phyloP scores from a whole-genome alignment of 1,140 invertebrate species.

The Hyles euphorbiae region DNA sequence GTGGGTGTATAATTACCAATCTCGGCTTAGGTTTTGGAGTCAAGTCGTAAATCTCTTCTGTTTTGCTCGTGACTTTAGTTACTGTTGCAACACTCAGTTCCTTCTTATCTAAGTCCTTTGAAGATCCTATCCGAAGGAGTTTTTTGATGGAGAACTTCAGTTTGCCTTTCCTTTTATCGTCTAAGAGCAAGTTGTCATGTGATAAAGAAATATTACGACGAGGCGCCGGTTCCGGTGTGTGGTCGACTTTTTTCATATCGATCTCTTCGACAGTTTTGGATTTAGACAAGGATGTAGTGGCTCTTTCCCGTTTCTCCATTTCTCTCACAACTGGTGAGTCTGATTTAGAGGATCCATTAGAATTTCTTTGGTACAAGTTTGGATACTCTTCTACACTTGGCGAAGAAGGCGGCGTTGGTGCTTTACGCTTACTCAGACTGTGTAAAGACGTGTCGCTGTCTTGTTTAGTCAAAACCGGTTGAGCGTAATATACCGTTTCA shows the following conservation, averaged over 20 bases:
- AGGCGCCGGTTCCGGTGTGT: constrained; percentile 78
- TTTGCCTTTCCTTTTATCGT: constrained; percentile 83
- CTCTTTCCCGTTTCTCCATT: constrained; percentile 83
- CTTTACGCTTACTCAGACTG: constrained; percentile 75
- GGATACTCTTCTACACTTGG: constrained; percentile 72
- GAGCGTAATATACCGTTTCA: constrained; percentile 61
- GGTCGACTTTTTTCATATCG: constrained; percentile 44
- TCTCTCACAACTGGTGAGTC: constrained; percentile 83
- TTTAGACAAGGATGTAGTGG: constrained; percentile 65
- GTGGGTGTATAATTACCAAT: constrained; percentile 90
- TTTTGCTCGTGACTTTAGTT: constrained; percentile 51
- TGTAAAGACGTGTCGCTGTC: constrained; percentile 74
- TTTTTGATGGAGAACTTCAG: constrained; percentile 88
- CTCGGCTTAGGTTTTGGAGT: constrained; percentile 79
- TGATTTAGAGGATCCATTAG: constrained; percentile 75
- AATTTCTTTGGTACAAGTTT: constrained; percentile 77
- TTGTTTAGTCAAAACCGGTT: constrained; percentile 71
- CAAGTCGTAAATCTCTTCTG: constrained; percentile 77
- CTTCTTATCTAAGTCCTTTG: constrained; percentile 79
- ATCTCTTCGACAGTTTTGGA: constrained; percentile 43
- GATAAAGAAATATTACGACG: constrained; percentile 82
- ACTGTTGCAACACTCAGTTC: constrained; percentile 60
- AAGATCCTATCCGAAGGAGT: constrained; percentile 84
- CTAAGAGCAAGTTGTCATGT: constrained; percentile 80
- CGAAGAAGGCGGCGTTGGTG: constrained; percentile 80